phyloP scores from a whole-genome alignment of 2,797 vertebrate genomes.

The Hybognathus amarus region DNA sequence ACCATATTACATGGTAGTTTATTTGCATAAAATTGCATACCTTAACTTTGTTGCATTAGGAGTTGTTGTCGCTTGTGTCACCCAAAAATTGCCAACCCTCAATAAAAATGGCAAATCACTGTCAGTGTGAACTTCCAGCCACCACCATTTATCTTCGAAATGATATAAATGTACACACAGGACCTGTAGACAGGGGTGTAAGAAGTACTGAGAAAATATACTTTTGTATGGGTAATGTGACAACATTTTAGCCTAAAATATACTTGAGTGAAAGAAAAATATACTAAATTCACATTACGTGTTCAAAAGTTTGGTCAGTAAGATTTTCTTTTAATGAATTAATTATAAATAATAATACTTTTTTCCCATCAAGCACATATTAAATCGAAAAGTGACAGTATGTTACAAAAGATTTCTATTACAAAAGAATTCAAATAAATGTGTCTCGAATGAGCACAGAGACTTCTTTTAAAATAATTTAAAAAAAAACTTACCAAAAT shows the following conservation, averaged over 20 bases:
- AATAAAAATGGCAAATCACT: not conserved
- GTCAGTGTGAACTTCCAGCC: not conserved
- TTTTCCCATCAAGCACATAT: not conserved
- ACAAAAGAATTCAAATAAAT: not conserved
- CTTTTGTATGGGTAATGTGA: not conserved
- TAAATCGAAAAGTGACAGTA: no score
- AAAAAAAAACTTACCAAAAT: not conserved
- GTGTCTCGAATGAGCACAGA: not conserved
- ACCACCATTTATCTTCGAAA: not conserved
- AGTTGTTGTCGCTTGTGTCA: not conserved
- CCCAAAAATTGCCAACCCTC: not conserved
- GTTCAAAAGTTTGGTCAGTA: not conserved
- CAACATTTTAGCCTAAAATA: not conserved
- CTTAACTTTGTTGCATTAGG: not conserved
- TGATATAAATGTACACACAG: not conserved
- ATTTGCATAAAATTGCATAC: not conserved
- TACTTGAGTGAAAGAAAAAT: not conserved
- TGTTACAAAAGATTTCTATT: no score
- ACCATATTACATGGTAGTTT: not conserved
- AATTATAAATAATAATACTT: not conserved
- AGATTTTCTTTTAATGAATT: no score
- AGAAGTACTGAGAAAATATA: not conserved
- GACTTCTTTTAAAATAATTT: not conserved
- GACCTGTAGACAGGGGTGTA: not conserved
- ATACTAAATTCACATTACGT: not conserved